Evolutionary conservation across 2,113 vertebrate genomes (phyloP).

Genomic region (Dasyornis broadbenti): DNA sequence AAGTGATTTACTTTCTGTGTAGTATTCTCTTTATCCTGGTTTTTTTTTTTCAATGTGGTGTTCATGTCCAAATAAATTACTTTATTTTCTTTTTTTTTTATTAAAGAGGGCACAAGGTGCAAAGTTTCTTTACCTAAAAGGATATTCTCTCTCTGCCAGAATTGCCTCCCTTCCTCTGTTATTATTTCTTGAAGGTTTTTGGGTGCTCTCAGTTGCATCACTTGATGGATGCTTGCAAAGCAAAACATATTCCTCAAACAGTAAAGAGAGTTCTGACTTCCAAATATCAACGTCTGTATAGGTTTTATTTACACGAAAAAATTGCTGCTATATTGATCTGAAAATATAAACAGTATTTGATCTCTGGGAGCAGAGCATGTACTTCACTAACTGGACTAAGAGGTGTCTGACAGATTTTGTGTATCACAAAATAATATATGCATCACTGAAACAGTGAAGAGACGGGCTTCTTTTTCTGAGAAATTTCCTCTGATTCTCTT

Average conservation of each 20-base stretch:
- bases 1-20: neutral
- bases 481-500: conserved; percentile 16
- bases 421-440: neutral
- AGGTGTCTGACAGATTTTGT: neutral
- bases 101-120: neutral
- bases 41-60: neutral
- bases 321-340: neutral
- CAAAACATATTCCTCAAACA: neutral
- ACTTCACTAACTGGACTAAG: neutral
- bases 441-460: neutral
- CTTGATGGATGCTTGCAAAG: neutral
- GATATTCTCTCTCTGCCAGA: neutral
- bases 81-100: neutral
- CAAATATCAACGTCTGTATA: neutral
- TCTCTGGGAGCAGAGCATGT: neutral
- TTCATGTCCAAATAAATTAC: neutral
- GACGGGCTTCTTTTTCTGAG: neutral
- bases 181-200: neutral
- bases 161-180: neutral
- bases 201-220: neutral
- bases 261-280: neutral
- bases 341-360: neutral
- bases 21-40: neutral
- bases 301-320: neutral
- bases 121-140: neutral